phyloP scores from a whole-genome alignment of 2,113 vertebrate genomes.

The Odontophorus gujanensis region DNA sequence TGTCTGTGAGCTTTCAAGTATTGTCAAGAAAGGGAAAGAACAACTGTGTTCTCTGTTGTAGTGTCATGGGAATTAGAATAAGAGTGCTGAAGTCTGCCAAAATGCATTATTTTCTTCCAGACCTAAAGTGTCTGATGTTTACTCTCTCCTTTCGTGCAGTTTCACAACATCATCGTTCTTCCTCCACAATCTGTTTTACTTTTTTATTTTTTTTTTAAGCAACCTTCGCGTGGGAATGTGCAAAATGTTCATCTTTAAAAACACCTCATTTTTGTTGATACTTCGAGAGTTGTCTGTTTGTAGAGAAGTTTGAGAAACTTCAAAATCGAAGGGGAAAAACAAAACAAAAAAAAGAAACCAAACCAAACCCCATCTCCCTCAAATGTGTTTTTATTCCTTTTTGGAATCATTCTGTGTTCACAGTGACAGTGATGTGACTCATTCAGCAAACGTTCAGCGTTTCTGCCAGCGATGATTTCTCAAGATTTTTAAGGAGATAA shows the following conservation, averaged over 20 bases:
- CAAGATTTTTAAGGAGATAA: slow-evolving; percentile 33
- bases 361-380: background rate
- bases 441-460: slow-evolving; percentile 10
- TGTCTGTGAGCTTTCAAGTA: background rate
- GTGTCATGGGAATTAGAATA: background rate
- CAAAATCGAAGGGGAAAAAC: background rate
- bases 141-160: background rate
- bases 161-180: background rate
- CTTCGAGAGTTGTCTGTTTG: background rate
- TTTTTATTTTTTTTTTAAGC: background rate
- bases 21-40: background rate
- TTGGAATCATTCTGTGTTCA: background rate
- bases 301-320: background rate
- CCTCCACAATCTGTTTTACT: background rate
- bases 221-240: background rate
- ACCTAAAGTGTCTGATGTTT: background rate
- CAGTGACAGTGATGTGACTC: slow-evolving; percentile 31
- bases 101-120: background rate
- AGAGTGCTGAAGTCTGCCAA: background rate
- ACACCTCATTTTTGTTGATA: background rate
- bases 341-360: too few species aligned
- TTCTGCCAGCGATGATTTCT: slow-evolving; percentile 52
- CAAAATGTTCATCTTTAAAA: background rate
- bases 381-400: background rate
- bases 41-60: background rate